phyloP scores from a whole-genome alignment of 2,888 invertebrate species.

The Drymonia ruficornis region DNA sequence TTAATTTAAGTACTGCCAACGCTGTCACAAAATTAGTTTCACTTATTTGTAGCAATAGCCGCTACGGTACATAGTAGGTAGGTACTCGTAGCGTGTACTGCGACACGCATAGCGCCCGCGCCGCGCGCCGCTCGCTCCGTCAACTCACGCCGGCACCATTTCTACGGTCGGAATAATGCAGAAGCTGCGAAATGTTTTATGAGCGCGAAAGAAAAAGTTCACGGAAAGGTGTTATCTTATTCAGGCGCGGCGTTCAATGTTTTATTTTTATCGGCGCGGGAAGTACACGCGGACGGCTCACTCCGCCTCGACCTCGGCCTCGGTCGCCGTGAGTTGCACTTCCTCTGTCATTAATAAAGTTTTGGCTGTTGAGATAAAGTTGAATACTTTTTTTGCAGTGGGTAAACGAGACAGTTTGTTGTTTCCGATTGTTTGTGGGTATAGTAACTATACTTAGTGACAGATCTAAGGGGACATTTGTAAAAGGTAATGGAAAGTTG shows the following conservation, averaged over 20 bases:
- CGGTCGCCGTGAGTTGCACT: constrained; percentile 32
- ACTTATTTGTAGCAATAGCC: constrained; percentile 3
- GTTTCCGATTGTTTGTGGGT: background rate
- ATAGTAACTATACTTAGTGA: too few species aligned
- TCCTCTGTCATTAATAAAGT: constrained; percentile 30
- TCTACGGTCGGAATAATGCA: constrained; percentile 49
- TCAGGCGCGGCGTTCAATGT: constrained; percentile 38
- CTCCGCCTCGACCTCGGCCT: constrained; percentile 12
- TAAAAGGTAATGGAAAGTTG: too few species aligned
- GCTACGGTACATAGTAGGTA: background rate
- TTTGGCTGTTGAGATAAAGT: constrained; percentile 20
- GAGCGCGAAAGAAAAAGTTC: constrained; percentile 53
- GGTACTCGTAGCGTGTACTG: constrained; percentile 5
- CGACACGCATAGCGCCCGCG: constrained; percentile 11
- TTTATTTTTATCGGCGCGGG: constrained; percentile 38
- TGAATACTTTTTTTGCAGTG: constrained; percentile 12
- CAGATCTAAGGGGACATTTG: too few species aligned
- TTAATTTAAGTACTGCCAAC: too few species aligned
- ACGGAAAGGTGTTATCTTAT: constrained; percentile 42
- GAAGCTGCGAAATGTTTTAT: constrained; percentile 58
- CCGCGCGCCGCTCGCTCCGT: constrained; percentile 19
- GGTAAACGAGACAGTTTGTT: background rate
- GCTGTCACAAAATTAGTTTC: too few species aligned
- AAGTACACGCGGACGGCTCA: constrained; percentile 30
- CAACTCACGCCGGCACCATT: background rate